phyloP scores from a whole-genome alignment of 2,113 vertebrate species.

The Halichoeres trimaculatus region DNA sequence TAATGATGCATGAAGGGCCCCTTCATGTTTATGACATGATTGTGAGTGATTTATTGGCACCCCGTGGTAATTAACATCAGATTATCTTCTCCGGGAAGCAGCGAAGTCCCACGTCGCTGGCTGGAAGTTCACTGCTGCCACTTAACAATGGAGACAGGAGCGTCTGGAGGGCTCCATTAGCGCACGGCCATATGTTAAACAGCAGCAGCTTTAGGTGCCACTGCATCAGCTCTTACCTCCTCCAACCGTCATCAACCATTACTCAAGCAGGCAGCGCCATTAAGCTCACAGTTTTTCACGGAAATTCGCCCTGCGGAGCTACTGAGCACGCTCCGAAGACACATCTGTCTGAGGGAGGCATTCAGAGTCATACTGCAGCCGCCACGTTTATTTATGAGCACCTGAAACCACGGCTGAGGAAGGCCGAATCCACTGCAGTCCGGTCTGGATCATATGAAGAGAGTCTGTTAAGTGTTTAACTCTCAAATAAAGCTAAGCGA shows the following conservation, averaged over 20 bases:
- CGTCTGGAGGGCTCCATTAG: slow-evolving; percentile 60
- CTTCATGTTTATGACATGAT: slow-evolving; percentile 72
- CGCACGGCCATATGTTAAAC: slow-evolving; percentile 62
- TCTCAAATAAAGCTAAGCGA: too few relatives aligned
- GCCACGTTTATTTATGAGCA: slow-evolving; percentile 26
- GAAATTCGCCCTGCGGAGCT: slow-evolving; percentile 12
- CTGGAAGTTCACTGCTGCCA: slow-evolving; percentile 57
- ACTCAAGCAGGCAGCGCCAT: slow-evolving; percentile 44
- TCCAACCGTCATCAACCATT: slow-evolving; percentile 29
- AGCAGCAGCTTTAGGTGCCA: slow-evolving; percentile 43
- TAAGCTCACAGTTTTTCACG: slow-evolving; percentile 26
- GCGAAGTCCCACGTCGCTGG: slow-evolving; percentile 52
- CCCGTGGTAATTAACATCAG: slow-evolving; percentile 68
- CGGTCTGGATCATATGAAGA: not conserved
- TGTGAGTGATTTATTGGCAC: slow-evolving; percentile 71
- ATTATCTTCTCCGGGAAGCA: slow-evolving; percentile 67
- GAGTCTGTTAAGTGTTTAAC: too few relatives aligned
- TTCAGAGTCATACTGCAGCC: slow-evolving; percentile 16
- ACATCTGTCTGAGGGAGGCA: slow-evolving; percentile 31
- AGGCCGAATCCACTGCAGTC: not conserved
- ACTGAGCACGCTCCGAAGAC: slow-evolving; percentile 4
- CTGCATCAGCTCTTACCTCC: slow-evolving; percentile 38
- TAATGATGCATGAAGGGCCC: slow-evolving; percentile 75
- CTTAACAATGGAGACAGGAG: slow-evolving; percentile 52
- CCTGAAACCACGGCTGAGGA: not conserved